Percentiles rank a stretch among this genome's conserved stretches.
Evolutionary conservation across 2,888 invertebrate genomes (phyloP).

Genomic region (Hirtodrosophila histrioides): DNA sequence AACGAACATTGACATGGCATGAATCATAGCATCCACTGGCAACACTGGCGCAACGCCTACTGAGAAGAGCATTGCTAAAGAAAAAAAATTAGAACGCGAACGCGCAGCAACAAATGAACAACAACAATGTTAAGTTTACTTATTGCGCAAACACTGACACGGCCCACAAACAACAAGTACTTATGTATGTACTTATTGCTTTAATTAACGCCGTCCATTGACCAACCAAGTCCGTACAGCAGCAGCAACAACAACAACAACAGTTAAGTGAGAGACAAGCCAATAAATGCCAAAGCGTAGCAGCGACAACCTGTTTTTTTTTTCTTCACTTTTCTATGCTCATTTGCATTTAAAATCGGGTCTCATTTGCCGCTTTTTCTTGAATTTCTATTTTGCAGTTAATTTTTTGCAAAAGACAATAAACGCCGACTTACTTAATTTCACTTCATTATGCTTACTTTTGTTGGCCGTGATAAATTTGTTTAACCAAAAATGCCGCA

Average conservation of each 20-base stretch:
- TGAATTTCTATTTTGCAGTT: slow-evolving; percentile 42
- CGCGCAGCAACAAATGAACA: slow-evolving; percentile 21
- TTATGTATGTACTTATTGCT: slow-evolving; percentile 27
- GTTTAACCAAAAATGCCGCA: slow-evolving; percentile 76
- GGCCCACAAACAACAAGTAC: slow-evolving; percentile 18
- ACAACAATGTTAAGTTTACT: slow-evolving; percentile 37
- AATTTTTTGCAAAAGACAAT: slow-evolving; percentile 38
- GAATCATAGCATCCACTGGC: slow-evolving; percentile 65
- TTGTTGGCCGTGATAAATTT: slow-evolving; percentile 48
- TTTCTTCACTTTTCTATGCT: slow-evolving; percentile 30
- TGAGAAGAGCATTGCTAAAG: slow-evolving; percentile 20
- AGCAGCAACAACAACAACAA: slow-evolving; percentile 28
- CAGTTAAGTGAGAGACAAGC: slow-evolving; percentile 31
- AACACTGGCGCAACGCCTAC: slow-evolving; percentile 42
- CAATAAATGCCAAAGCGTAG: slow-evolving; percentile 61
- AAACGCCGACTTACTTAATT: slow-evolving; percentile 39
- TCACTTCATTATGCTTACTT: slow-evolving; percentile 57
- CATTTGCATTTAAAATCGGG: slow-evolving; percentile 68
- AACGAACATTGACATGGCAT: slow-evolving; percentile 44
- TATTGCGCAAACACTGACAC: slow-evolving; percentile 49
- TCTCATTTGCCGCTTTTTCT: slow-evolving; percentile 29
- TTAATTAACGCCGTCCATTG: slow-evolving; percentile 68
- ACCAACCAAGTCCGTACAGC: slow-evolving; percentile 41
- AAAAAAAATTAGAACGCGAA: slow-evolving; percentile 55
- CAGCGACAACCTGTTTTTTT: slow-evolving; percentile 71